Evolutionary conservation across 2,797 vertebrate species (phyloP).

Genomic region (Pangasius krempfi): DNA sequence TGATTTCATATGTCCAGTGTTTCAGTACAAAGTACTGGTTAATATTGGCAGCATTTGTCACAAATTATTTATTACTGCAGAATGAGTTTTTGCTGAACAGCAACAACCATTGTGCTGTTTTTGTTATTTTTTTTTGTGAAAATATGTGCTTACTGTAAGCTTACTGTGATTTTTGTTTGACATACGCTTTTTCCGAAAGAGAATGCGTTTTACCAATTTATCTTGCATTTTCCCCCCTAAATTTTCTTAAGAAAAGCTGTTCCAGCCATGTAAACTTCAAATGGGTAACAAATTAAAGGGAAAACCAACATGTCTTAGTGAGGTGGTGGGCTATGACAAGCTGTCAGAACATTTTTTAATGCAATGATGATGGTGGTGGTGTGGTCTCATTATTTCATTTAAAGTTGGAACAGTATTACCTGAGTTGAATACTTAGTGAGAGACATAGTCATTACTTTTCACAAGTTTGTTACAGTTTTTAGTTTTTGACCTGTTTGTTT

Average conservation of each 20-base stretch:
- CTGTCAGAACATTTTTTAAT: not conserved
- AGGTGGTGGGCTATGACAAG: not conserved
- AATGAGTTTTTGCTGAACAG: not conserved
- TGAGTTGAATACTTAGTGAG: not conserved
- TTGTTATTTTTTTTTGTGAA: not conserved
- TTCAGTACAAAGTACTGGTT: not conserved
- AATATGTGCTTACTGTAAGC: not conserved
- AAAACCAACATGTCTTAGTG: not conserved
- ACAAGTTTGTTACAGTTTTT: not conserved
- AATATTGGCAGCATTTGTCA: not conserved
- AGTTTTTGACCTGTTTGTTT: conserved; percentile 9
- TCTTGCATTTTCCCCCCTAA: not conserved
- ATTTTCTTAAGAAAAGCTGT: not conserved
- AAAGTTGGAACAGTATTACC: conserved; percentile 33
- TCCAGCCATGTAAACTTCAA: not conserved
- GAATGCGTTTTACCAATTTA: not conserved
- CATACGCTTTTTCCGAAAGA: not conserved
- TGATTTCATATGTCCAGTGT: not conserved
- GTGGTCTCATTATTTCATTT: not conserved
- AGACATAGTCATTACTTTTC: conserved; percentile 7
- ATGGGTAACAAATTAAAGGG: not conserved
- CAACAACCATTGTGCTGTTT: not conserved
- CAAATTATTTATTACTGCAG: conserved; percentile 20
- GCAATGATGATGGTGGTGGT: not conserved
- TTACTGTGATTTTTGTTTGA: not conserved